Percentiles rank a stretch among this genome's conserved stretches.
Evolutionary conservation across 2,888 invertebrate species (phyloP).

Genomic region (Incurvaria masculella): DNA sequence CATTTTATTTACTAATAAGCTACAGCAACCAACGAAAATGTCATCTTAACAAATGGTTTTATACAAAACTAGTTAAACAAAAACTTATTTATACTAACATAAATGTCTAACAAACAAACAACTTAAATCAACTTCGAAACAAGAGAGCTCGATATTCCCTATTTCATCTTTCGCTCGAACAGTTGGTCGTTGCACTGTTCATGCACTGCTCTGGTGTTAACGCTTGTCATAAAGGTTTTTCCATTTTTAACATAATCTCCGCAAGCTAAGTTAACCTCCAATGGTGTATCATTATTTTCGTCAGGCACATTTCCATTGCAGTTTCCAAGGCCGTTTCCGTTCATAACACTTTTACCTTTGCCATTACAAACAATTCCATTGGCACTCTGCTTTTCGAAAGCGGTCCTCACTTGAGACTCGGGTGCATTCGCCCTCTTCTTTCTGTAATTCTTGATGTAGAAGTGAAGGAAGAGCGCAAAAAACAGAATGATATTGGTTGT

Average conservation of each 20-base stretch:
- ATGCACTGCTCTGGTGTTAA: conserved; percentile 32
- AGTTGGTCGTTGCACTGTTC: conserved; percentile 33
- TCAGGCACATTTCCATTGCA: conserved; percentile 15
- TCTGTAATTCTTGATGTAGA: conserved; percentile 59
- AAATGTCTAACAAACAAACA: no score
- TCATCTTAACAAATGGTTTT: no score
- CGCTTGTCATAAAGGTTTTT: conserved; percentile 35
- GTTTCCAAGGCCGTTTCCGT: conserved; percentile 3
- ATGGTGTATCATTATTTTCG: conserved; percentile 31
- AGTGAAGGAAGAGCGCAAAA: conserved; percentile 63
- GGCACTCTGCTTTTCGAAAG: conserved; percentile 24
- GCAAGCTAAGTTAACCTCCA: conserved; percentile 31
- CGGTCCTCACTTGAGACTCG: conserved; percentile 26
- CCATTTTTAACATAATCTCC: conserved; percentile 38
- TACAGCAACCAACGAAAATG: no score
- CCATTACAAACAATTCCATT: conserved; percentile 20
- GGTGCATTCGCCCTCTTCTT: conserved; percentile 24
- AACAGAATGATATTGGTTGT: conserved; percentile 58
- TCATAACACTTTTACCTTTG: not conserved
- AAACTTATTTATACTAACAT: no score
- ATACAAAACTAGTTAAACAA: no score
- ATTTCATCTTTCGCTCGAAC: no score
- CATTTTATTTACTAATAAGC: no score
- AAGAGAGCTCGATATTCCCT: no score
- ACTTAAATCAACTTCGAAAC: no score